phyloP scores from a whole-genome alignment of 2,113 vertebrate genomes.

The Anguilla rostrata region DNA sequence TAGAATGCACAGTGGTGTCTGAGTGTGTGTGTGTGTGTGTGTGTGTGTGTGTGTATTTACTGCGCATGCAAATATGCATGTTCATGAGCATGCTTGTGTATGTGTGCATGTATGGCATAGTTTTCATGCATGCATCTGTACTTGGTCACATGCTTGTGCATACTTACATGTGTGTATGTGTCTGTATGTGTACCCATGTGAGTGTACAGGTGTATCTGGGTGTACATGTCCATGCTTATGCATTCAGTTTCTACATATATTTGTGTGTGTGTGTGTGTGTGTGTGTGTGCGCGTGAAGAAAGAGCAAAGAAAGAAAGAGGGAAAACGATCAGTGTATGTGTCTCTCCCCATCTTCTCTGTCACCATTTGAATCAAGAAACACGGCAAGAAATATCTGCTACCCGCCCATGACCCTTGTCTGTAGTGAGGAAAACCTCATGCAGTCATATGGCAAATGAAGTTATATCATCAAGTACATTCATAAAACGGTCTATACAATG shows the following conservation, averaged over 20 bases:
- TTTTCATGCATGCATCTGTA: background rate
- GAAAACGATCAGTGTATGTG: background rate
- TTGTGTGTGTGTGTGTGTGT: background rate
- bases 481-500: too few relatives aligned
- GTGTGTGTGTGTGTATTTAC: too few relatives aligned
- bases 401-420: constrained; percentile 92
- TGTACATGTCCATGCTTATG: background rate
- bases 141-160: too few relatives aligned
- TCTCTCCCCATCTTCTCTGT: constrained; percentile 83
- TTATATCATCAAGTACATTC: too few relatives aligned
- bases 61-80: too few relatives aligned
- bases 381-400: constrained; percentile 97
- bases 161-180: too few relatives aligned
- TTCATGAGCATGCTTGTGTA: too few relatives aligned
- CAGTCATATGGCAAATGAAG: too few relatives aligned
- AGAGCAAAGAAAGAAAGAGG: background rate
- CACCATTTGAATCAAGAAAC: constrained; percentile 98
- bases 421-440: constrained; percentile 36
- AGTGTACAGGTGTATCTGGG: background rate
- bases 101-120: too few relatives aligned
- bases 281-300: background rate
- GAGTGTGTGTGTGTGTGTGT: too few relatives aligned
- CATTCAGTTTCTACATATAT: background rate
- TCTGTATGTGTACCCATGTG: background rate
- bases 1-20: too few relatives aligned